Percentiles rank a stretch among this genome's conserved stretches.
phyloP scores from a whole-genome alignment of 2,113 vertebrate species.

The Aythya baeri region DNA sequence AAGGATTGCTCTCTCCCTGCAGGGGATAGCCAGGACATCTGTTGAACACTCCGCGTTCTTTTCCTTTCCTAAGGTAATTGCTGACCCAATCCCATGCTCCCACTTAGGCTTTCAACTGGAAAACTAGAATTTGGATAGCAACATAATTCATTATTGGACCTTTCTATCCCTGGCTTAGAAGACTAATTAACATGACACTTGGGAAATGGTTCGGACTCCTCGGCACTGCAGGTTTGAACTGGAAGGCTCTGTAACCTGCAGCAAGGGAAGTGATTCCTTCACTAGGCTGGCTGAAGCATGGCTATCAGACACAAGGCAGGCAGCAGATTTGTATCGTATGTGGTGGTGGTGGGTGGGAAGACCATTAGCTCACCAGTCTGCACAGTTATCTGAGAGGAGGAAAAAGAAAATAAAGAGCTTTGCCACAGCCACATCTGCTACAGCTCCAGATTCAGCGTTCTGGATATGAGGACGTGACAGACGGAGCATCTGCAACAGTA shows the following conservation, averaged over 20 bases:
- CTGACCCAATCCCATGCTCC: slow-evolving; percentile 48
- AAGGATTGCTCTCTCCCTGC: slow-evolving; percentile 49
- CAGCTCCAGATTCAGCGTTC: not conserved
- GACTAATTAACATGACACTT: not conserved
- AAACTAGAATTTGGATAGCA: slow-evolving; percentile 32
- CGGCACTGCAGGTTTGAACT: not conserved
- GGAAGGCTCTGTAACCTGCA: not conserved
- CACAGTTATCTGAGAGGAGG: not conserved
- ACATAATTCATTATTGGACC: slow-evolving; percentile 42
- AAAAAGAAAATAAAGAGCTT: not conserved
- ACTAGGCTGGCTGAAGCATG: not conserved
- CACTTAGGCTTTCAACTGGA: slow-evolving; percentile 25
- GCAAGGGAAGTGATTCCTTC: not conserved
- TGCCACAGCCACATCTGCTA: not conserved
- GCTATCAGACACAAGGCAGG: not conserved
- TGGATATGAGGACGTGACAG: fast-evolving
- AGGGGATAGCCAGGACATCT: slow-evolving; percentile 56
- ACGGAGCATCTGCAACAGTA: not conserved
- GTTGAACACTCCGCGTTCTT: slow-evolving; percentile 49
- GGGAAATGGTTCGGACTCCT: not conserved
- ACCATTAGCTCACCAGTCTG: not conserved
- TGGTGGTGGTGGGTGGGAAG: not conserved
- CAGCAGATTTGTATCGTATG: not conserved
- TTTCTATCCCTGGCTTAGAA: slow-evolving; percentile 19
- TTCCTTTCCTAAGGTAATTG: slow-evolving; percentile 52